phyloP scores from a whole-genome alignment of 2,113 vertebrate species.

The Eulacestoma nigropectus region DNA sequence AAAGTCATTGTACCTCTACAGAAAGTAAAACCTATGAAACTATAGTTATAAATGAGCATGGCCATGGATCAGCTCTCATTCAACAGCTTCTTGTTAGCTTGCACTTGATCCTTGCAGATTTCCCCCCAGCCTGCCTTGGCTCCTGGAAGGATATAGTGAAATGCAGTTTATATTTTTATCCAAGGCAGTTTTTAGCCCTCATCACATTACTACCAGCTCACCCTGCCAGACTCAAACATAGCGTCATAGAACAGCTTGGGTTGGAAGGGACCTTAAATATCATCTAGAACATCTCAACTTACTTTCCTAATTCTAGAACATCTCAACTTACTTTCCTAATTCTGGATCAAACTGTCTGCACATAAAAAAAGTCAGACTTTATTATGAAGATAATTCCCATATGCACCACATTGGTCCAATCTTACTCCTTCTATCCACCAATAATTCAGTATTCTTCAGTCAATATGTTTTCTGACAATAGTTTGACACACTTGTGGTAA shows the following conservation, averaged over 20 bases:
- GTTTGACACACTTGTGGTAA: neutral
- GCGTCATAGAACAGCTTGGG: neutral
- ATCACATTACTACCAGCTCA: neutral
- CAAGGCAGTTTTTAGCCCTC: neutral
- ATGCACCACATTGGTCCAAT: neutral
- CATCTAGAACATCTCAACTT: neutral
- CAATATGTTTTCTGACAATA: neutral
- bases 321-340: neutral
- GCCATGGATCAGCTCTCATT: neutral
- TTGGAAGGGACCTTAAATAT: neutral
- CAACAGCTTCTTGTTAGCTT: neutral
- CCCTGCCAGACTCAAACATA: neutral
- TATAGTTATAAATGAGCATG: neutral
- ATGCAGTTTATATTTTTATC: neutral
- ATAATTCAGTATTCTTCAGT: neutral
- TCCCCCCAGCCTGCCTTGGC: neutral
- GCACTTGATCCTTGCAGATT: neutral
- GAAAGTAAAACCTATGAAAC: neutral
- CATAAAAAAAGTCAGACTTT: neutral
- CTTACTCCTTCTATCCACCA: neutral
- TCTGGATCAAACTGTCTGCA: neutral
- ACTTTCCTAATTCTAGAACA: neutral
- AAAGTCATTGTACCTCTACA: neutral
- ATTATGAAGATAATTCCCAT: neutral
- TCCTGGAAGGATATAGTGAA: neutral